Evolutionary conservation across 2,888 invertebrate genomes (phyloP).

Genomic region (Caenorhabditis uteleia): DNA sequence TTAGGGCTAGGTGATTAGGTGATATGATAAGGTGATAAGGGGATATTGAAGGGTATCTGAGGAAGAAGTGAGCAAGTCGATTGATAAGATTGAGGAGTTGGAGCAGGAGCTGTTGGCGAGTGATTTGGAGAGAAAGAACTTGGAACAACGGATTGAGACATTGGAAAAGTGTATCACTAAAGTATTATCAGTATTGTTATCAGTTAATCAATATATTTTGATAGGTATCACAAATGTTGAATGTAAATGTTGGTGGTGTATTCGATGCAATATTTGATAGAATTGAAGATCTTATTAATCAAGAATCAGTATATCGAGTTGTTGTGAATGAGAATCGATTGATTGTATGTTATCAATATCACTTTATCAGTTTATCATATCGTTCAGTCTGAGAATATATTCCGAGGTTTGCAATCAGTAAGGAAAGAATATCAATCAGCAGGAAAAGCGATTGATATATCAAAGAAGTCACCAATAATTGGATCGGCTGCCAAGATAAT

Average conservation of each 20-base stretch:
- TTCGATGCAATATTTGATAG: slow-evolving; percentile 28
- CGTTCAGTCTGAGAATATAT: slow-evolving; percentile 34
- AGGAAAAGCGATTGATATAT: neutral
- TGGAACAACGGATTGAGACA: slow-evolving; percentile 22
- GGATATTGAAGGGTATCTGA: slow-evolving; percentile 33
- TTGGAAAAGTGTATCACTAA: slow-evolving; percentile 24
- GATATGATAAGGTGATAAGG: neutral
- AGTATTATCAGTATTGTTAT: neutral
- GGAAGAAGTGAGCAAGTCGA: slow-evolving; percentile 29
- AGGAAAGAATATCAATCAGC: slow-evolving; percentile 20
- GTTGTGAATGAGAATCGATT: slow-evolving; percentile 30
- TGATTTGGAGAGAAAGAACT: slow-evolving; percentile 32
- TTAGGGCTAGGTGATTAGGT: slow-evolving; percentile 34
- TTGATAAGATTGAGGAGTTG: slow-evolving; percentile 35
- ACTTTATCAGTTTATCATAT: neutral
- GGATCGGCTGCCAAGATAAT: slow-evolving; percentile 31
- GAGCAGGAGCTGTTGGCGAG: slow-evolving; percentile 33
- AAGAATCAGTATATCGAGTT: slow-evolving; percentile 33
- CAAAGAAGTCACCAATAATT: neutral
- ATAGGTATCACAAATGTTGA: slow-evolving; percentile 26
- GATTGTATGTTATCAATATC: slow-evolving; percentile 9
- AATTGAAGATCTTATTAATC: slow-evolving; percentile 31
- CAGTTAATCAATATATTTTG: neutral
- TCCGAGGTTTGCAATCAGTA: slow-evolving; percentile 23
- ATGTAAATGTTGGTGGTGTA: slow-evolving; percentile 23